phyloP scores from a whole-genome alignment of 2,888 invertebrate species.

The Eudasyphora cyanicolor region DNA sequence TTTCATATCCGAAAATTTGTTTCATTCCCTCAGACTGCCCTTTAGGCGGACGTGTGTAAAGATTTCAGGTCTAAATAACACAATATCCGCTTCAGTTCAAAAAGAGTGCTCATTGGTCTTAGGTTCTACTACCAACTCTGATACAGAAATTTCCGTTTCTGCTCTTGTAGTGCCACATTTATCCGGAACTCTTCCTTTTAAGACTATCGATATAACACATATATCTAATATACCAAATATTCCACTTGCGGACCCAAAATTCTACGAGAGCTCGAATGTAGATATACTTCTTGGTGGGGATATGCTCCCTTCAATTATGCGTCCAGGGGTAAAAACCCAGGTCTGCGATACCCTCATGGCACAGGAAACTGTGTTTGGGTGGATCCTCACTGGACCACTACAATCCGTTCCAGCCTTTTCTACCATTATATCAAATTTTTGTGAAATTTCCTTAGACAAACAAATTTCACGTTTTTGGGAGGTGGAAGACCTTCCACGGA shows the following conservation, averaged over 20 bases:
- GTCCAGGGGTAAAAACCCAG: neutral
- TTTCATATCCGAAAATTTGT: no score
- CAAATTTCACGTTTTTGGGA: slow-evolving; percentile 23
- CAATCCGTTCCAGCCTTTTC: no score
- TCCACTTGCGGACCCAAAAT: neutral
- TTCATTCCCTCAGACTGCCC: no score
- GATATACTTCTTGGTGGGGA: slow-evolving; percentile 21
- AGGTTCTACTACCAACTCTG: no score
- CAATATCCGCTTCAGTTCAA: no score
- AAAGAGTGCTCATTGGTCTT: no score
- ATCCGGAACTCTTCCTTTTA: no score
- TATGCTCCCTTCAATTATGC: neutral
- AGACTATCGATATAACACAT: no score
- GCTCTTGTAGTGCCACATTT: no score
- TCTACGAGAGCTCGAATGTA: neutral
- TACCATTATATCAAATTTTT: neutral
- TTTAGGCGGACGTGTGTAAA: no score
- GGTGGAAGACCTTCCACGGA: slow-evolving; percentile 23
- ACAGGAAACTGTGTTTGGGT: slow-evolving; percentile 40
- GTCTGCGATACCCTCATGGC: slow-evolving; percentile 2
- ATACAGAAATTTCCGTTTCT: no score
- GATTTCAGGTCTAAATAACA: no score
- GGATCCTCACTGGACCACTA: slow-evolving; percentile 41
- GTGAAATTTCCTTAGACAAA: neutral
- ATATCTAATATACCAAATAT: neutral